Conservation (phyloP, 2,797 vertebrate species). For the Apogon hyalosoma region DNA sequence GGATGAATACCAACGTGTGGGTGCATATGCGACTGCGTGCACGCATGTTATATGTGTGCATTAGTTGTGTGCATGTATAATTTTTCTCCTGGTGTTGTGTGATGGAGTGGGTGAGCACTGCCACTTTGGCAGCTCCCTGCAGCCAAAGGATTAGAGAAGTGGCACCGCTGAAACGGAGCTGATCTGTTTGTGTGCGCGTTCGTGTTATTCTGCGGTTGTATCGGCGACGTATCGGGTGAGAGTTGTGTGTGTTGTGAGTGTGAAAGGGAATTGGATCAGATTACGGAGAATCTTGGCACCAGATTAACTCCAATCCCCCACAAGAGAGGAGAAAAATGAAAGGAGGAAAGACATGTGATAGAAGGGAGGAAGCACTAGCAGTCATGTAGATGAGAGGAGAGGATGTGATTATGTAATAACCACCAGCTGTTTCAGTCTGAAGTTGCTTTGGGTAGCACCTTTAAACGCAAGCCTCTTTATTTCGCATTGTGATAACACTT, state of each 20-base stretch:
- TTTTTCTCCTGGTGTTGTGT: slow-evolving; percentile 17
- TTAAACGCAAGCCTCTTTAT: slow-evolving; percentile 22
- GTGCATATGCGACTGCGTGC: slow-evolving; percentile 45
- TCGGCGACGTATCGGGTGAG: slow-evolving; percentile 52
- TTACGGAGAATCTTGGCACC: slow-evolving; percentile 69
- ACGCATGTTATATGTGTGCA: slow-evolving; percentile 19
- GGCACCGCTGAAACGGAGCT: slow-evolving; percentile 68
- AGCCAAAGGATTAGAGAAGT: slow-evolving; percentile 72
- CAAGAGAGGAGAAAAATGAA: slow-evolving; percentile 48
- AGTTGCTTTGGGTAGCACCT: slow-evolving; percentile 28
- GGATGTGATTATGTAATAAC: slow-evolving; percentile 42
- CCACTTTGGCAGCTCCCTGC: slow-evolving; percentile 59
- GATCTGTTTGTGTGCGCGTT: slow-evolving; percentile 59
- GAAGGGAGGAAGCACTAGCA: slow-evolving; percentile 11
- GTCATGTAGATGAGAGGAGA: slow-evolving; percentile 35
- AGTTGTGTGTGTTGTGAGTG: slow-evolving; percentile 42
- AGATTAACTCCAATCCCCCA: slow-evolving; percentile 66
- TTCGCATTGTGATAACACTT: slow-evolving; percentile 2
- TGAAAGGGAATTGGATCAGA: slow-evolving; percentile 77
- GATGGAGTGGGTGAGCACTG: slow-evolving; percentile 57
- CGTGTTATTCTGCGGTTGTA: slow-evolving; percentile 47
- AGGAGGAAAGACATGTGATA: slow-evolving; percentile 20
- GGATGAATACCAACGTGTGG: slow-evolving; percentile 50
- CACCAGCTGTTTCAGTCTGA: slow-evolving; percentile 19
- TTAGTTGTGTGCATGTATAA: not conserved